phyloP scores from a whole-genome alignment of 2,113 vertebrate species.

The Scomber scombrus region DNA sequence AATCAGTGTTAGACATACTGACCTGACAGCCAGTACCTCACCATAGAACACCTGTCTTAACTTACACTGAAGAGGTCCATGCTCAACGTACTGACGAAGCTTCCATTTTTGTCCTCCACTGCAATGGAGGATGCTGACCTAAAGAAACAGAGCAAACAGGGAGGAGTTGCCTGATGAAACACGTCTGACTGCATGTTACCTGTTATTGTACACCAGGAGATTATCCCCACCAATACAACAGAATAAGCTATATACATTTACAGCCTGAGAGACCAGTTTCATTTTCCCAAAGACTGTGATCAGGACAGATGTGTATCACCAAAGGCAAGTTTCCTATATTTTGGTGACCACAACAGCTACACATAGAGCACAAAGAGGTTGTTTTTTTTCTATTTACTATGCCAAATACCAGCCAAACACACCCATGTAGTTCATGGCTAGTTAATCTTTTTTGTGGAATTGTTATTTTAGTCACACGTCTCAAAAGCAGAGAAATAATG shows the following conservation, averaged over 20 bases:
- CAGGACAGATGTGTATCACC: too few species aligned
- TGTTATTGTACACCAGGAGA: background rate
- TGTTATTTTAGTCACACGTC: too few species aligned
- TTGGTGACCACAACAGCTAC: too few species aligned
- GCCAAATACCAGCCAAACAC: too few species aligned
- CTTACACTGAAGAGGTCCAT: slow-evolving; percentile 80
- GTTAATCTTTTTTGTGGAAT: too few species aligned
- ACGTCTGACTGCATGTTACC: background rate
- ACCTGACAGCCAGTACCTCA: background rate
- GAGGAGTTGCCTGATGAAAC: background rate
- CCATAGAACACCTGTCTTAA: background rate
- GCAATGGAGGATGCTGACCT: slow-evolving; percentile 81
- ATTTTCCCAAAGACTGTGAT: background rate
- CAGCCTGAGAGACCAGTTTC: too few species aligned
- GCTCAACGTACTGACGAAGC: slow-evolving; percentile 82
- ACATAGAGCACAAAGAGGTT: too few species aligned
- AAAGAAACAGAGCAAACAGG: background rate
- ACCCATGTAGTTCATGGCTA: too few species aligned
- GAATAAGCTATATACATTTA: too few species aligned
- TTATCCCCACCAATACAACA: background rate
- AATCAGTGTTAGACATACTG: background rate
- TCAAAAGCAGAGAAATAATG: too few species aligned
- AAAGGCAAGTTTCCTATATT: too few species aligned
- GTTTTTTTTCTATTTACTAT: too few species aligned
- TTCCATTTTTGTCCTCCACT: slow-evolving; percentile 83